A percentile compares a stretch with the other conserved stretches of the same genome.
These are phyloP conservation scores for Eospalax fontanierii DNA, from an alignment of 2,797 vertebrate genomes.

Conservation along the genomic window DNA sequence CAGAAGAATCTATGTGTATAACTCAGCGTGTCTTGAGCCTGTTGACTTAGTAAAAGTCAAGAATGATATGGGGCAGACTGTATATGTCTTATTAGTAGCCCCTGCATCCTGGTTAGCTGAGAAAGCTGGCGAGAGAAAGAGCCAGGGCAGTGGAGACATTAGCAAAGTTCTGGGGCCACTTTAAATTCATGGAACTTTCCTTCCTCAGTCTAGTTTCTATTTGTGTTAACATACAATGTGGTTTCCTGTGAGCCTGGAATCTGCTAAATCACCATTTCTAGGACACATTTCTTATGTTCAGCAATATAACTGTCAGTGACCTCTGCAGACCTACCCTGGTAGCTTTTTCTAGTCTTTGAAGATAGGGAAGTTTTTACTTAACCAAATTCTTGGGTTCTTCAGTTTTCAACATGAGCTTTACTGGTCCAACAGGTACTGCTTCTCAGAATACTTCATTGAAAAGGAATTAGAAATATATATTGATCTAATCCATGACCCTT, in stretches of 20 bases:
- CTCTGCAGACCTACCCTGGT: not conserved
- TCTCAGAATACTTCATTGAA: not conserved
- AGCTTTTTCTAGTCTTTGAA: not conserved
- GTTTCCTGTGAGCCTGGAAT: constrained; percentile 23
- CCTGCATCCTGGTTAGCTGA: not conserved
- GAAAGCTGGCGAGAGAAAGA: not conserved
- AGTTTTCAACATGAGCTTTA: not conserved
- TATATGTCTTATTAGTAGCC: not conserved
- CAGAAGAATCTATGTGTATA: not conserved
- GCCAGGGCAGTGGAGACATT: not conserved
- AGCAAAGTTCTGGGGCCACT: not conserved
- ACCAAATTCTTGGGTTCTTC: constrained; percentile 21
- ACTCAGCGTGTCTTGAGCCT: not conserved
- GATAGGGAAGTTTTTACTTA: not conserved
- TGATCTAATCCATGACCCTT: not conserved
- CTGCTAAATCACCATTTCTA: constrained; percentile 27
- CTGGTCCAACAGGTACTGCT: not conserved
- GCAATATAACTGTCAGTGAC: not conserved
- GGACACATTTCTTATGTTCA: not conserved
- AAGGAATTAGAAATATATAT: not conserved
- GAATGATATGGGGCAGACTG: not conserved
- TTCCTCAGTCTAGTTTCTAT: not conserved
- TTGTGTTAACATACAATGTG: not conserved
- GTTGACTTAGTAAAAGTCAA: not conserved
- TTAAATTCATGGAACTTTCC: constrained; percentile 44